Conservation (phyloP, 2,113 vertebrate genomes). For the Hippopotamus amphibius region DNA sequence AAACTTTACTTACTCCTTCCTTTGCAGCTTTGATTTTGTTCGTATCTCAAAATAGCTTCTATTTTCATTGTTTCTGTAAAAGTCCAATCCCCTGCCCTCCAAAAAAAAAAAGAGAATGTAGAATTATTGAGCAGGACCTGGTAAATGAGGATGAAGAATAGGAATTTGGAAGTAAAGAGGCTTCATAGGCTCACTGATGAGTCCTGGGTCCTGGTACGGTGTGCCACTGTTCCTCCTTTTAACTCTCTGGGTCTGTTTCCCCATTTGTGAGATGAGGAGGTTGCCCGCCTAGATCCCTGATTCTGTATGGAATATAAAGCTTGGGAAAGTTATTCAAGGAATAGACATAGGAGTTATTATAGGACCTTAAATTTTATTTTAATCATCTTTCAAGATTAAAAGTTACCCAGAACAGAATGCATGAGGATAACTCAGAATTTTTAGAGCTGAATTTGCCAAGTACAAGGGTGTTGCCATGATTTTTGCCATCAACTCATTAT, state of each 20-base stretch:
- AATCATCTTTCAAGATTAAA: constrained; percentile 3
- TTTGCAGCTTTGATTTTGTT: constrained; percentile 35
- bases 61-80: constrained; percentile 41
- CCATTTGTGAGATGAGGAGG: not conserved
- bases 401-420: not conserved
- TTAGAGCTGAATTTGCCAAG: not conserved
- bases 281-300: not conserved
- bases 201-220: not conserved
- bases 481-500: not conserved
- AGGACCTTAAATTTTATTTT: constrained; percentile 19
- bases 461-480: not conserved
- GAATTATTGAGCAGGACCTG: not conserved
- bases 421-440: not conserved
- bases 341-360: not conserved
- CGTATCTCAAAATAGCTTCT: constrained; percentile 42
- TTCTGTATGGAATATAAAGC: not conserved
- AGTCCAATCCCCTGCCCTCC: not conserved
- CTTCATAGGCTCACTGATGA: not conserved
- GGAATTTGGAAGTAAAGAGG: not conserved
- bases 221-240: not conserved
- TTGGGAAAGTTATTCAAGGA: not conserved
- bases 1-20: not conserved
- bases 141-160: not conserved
- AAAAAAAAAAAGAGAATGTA: not conserved
- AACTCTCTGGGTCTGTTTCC: not conserved